Conservation (phyloP, 1,140 invertebrate species). For the Drosophila hydei region DNA sequence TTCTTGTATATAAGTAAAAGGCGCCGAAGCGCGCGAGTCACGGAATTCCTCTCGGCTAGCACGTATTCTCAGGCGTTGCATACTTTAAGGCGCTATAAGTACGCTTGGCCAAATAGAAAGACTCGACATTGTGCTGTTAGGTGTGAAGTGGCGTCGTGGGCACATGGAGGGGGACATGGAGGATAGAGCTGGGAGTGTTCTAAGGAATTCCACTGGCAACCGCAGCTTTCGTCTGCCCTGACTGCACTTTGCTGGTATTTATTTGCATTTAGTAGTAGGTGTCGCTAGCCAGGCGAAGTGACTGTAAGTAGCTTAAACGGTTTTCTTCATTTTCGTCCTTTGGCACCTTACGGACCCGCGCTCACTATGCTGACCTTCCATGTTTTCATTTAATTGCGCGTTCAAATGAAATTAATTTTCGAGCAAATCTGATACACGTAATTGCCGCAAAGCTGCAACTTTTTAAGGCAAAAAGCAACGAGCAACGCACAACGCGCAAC, state of each 20-base stretch:
- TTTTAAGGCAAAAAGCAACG: slow-evolving; percentile 1
- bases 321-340: slow-evolving; percentile 42
- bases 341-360: slow-evolving; percentile 6
- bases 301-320: slow-evolving; percentile 74
- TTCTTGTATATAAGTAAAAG: slow-evolving; percentile 1
- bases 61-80: slow-evolving; percentile 25
- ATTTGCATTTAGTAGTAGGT: slow-evolving; percentile 66
- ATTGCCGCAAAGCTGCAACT: slow-evolving; percentile 37
- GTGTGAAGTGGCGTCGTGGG: slow-evolving; percentile 27
- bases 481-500: neutral
- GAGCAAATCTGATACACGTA: slow-evolving; percentile 49
- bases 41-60: slow-evolving; percentile 10
- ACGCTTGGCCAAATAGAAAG: slow-evolving; percentile 14
- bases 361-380: slow-evolving; percentile 47
- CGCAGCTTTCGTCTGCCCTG: neutral
- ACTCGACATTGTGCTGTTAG: slow-evolving; percentile 28
- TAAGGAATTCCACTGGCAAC: slow-evolving; percentile 12
- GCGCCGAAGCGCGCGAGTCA: slow-evolving; percentile 11
- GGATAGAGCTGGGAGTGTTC: neutral
- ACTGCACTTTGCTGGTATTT: slow-evolving; percentile 59
- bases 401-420: slow-evolving; percentile 78
- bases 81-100: slow-evolving; percentile 52
- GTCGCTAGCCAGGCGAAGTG: slow-evolving; percentile 47
- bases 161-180: neutral
- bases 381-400: slow-evolving; percentile 72